phyloP scores from a whole-genome alignment of 2,113 vertebrate species.

The Trematomus loennbergii region DNA sequence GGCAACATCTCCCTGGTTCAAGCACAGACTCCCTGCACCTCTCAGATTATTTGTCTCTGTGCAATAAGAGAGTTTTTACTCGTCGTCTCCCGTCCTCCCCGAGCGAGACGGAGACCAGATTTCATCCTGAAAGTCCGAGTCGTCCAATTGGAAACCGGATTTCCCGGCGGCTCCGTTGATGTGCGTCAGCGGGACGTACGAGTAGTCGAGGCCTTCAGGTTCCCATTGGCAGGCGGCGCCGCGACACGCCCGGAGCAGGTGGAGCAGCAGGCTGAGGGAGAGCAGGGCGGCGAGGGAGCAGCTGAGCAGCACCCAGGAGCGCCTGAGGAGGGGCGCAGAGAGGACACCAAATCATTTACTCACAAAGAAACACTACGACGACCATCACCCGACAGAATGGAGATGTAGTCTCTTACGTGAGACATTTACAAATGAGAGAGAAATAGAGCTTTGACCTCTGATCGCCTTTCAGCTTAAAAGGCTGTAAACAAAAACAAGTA shows the following conservation, averaged over 20 bases:
- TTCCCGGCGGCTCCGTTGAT: constrained; percentile 31
- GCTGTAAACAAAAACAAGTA: background rate
- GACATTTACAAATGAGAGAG: background rate
- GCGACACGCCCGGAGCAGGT: constrained; percentile 59
- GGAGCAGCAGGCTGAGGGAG: constrained; percentile 70
- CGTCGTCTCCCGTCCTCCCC: background rate
- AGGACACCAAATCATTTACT: background rate
- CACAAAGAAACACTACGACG: too few relatives aligned
- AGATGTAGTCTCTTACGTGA: background rate
- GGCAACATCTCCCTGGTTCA: too few relatives aligned
- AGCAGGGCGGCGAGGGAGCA: constrained; percentile 62
- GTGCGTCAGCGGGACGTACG: constrained; percentile 78
- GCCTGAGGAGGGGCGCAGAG: constrained; percentile 60
- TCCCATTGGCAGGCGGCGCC: background rate
- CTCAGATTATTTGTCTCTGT: too few relatives aligned
- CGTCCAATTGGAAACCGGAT: constrained; percentile 23
- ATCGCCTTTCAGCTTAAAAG: background rate
- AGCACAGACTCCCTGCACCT: background rate
- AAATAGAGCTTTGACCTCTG: constrained; percentile 7
- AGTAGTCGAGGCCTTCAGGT: constrained; percentile 54
- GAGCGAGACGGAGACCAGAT: constrained; percentile 33
- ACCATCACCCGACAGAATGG: too few relatives aligned
- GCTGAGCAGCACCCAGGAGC: constrained; percentile 76
- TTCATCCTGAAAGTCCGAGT: constrained; percentile 72
- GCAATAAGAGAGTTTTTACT: background rate